Evolutionary conservation across 2,797 vertebrate species (phyloP).

Genomic region (Cossypha caffra): DNA sequence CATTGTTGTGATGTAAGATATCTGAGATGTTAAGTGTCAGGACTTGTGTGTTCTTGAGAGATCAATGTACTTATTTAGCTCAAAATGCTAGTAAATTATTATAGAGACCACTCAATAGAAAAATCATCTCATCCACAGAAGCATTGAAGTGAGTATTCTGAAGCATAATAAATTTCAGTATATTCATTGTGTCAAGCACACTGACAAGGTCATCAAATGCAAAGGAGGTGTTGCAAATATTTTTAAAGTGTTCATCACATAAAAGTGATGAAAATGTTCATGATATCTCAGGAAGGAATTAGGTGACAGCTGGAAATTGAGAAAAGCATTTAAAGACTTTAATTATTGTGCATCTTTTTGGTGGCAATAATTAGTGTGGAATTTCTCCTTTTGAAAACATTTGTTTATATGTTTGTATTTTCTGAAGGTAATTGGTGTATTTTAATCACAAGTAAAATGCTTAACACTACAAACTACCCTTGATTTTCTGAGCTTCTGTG

Average conservation of each 20-base stretch:
- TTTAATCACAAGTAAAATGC: background rate
- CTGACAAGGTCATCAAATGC: background rate
- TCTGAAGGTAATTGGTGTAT: background rate
- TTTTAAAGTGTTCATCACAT: background rate
- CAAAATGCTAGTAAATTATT: constrained; percentile 31
- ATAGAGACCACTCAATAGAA: constrained; percentile 30
- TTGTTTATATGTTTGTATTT: background rate
- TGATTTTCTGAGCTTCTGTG: background rate
- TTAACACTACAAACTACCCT: background rate
- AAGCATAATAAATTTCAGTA: constrained; percentile 10
- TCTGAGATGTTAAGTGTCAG: background rate
- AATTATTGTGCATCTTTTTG: background rate
- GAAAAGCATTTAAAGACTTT: background rate
- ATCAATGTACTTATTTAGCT: constrained; percentile 16
- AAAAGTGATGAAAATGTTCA: background rate
- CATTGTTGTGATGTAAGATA: background rate
- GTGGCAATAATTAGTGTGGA: background rate
- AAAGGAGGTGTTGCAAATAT: background rate
- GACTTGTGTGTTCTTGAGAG: background rate
- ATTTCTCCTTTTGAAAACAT: background rate
- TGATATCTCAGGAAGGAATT: background rate
- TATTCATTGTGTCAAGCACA: background rate
- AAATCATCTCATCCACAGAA: background rate
- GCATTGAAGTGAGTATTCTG: background rate
- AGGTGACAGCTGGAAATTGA: background rate